Evolutionary conservation across 2,888 invertebrate species (phyloP), one percentile per base, ranked within the genome.

Genomic region (Arctia plantaginis): DNA sequence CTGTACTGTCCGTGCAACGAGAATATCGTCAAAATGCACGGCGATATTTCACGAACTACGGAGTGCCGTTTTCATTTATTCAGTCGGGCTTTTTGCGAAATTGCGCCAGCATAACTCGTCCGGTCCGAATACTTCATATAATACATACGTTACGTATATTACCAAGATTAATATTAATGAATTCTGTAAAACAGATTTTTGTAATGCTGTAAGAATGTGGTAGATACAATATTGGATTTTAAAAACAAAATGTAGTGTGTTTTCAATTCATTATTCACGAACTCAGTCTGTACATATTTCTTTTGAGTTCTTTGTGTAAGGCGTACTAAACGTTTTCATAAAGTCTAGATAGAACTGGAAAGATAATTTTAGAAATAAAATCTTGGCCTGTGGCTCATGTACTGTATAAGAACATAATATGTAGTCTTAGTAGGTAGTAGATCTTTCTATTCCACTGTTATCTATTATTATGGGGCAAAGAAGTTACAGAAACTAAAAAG

Each of bases 41-140:
- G 79, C 80, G 80, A 86, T 88, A 89, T 89, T 87, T 89, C 82
- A 88, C 84, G 81, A 80, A 80, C 74, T 82, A 83, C 70, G 69
- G 82, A 80, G 78, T 77, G 82, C 41, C 83, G 77, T 86, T 83
- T 88, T 88, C 85, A 87, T 85, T 90, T 90, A 89, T 89, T 89
- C 88, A 89, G 79, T 77, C 79, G 75, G 82, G 87, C 89, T 89
- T 88, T 90, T 89, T 89, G 87, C 82, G 83, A 82, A 84, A 89
- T 89, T 89, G 86, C 84, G 83, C 77, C 78, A 77, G 75, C 78
- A 79, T 80, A 77, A 77, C 77, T 77, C 59, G 39, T 67, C 30
- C 30, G 66, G 39, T 18, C 27, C 47, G 59, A 74, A 75, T 76
- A 79, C 65, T 83, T 69, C 67, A 71, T 69, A 67, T 69, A 70